Evolutionary conservation across 2,797 vertebrate genomes (phyloP), one percentile per base, ranked within the genome.

Genomic region (Sphenopsis melanotis): DNA sequence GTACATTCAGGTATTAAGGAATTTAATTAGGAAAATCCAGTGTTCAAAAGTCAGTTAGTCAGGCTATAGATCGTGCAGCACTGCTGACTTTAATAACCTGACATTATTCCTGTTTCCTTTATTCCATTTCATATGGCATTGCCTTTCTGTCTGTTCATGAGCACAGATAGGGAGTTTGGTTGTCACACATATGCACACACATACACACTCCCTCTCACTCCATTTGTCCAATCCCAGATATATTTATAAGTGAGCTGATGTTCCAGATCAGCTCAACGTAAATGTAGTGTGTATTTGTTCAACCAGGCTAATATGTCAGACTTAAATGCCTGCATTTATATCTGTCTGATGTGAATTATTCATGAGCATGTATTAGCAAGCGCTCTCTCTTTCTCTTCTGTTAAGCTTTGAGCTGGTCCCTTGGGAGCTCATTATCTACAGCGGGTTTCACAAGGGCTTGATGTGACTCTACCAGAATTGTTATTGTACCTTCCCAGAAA

Each of bases 391-490:
- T 85, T 78, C 56, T 76, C 66, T 68, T 44, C 70, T 79, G 18
- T 77, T 83, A 53, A 90, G 91, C 72, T 83, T 70, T 29, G 90
- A 84, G 34, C 32, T 87, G 72, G 37, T 85, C 89, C 44, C 61
- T 52, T 32, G 93, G 89, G 94, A 93, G 22, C 82, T 96, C 91
- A 90, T 96, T 97, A 97, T 75, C 85, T 90, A 37, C 76, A 76
- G 79, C 5, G 75, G 83, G 77, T 77, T 95, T 90, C 93, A 66
- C 68, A 46, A 78, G 76, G 85, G 46, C 47, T 90, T 34, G 71
- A 80, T 83, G 34, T 22, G 83, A 70, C 65, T 84, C 76, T 57
- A 37, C 59, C 79, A 94, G 76, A 94, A 94, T 30, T 83, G 70
- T 26, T 93, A 61, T 53, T 75, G 57, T 19, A 81, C 77, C 69